phyloP scores from a whole-genome alignment of 2,888 invertebrate species.

The Idaea aversata region DNA sequence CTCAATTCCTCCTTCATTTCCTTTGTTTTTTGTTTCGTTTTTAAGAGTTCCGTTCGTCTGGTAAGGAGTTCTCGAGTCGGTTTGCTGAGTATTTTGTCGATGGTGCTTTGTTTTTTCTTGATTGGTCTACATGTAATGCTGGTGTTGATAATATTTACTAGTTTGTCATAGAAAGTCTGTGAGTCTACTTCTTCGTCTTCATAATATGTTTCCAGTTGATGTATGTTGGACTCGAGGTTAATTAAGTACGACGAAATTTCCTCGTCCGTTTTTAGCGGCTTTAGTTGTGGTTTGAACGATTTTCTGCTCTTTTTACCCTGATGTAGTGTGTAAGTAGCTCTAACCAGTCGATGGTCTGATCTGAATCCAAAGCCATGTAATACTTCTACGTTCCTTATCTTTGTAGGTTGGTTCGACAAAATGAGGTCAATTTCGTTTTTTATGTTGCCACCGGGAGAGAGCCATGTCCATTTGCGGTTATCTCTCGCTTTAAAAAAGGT shows the following conservation, averaged over 20 bases:
- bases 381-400: too few relatives aligned
- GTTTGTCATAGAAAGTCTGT: conserved; percentile 4
- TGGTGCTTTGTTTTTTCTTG: not conserved
- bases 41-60: conserved; percentile 8
- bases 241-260: not conserved
- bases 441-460: not conserved
- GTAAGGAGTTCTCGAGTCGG: not conserved
- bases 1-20: conserved; percentile 12
- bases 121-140: not conserved
- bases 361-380: not conserved
- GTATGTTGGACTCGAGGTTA: not conserved
- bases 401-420: conserved; percentile 9
- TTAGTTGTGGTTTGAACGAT: conserved; percentile 1
- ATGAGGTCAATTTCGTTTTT: conserved; percentile 25
- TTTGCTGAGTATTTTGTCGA: conserved; percentile 5
- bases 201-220: not conserved
- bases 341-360: conserved; percentile 23
- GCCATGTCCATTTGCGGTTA: not conserved
- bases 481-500: not conserved
- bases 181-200: conserved; percentile 4
- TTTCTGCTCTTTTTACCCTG: conserved; percentile 3
- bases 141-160: conserved; percentile 1
- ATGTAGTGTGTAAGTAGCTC: conserved; percentile 17
- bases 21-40: conserved; percentile 9
- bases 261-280: not conserved